These are phyloP conservation scores for Amblyornis subalaris DNA, from an alignment of 2,113 vertebrate species.

Conservation along the genomic window DNA sequence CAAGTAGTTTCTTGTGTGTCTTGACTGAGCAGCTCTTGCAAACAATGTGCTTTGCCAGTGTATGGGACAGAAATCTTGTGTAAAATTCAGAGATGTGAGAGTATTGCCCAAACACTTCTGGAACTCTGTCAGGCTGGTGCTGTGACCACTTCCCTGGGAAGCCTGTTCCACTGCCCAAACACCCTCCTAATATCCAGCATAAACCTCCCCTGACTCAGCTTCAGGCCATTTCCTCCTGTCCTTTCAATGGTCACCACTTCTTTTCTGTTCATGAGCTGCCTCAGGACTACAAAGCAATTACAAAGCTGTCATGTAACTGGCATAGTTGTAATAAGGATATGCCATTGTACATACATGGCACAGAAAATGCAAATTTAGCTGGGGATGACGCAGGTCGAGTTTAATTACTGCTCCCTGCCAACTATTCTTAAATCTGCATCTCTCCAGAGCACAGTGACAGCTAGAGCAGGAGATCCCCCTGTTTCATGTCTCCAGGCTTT, in stretches of 20 bases:
- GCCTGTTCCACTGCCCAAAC: background rate
- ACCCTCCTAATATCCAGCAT: background rate
- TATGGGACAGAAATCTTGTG: background rate
- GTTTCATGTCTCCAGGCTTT: background rate
- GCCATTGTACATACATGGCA: rapidly evolving
- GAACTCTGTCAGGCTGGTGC: background rate
- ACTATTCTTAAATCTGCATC: background rate
- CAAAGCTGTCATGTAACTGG: background rate
- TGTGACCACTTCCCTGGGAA: background rate
- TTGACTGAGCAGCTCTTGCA: background rate
- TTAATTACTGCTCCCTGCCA: background rate
- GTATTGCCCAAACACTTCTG: background rate
- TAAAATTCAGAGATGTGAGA: background rate
- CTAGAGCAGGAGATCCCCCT: background rate
- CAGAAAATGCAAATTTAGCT: background rate
- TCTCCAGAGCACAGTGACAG: background rate
- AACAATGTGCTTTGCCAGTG: background rate
- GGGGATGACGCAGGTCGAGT: background rate
- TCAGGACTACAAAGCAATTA: background rate
- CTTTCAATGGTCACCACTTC: background rate
- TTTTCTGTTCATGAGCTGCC: background rate
- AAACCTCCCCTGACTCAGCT: background rate
- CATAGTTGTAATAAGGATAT: background rate
- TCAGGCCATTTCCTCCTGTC: rapidly evolving
- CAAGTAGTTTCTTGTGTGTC: background rate